Conservation (phyloP, 2,797 vertebrate species). For the Oreonectes daqikongensis region DNA sequence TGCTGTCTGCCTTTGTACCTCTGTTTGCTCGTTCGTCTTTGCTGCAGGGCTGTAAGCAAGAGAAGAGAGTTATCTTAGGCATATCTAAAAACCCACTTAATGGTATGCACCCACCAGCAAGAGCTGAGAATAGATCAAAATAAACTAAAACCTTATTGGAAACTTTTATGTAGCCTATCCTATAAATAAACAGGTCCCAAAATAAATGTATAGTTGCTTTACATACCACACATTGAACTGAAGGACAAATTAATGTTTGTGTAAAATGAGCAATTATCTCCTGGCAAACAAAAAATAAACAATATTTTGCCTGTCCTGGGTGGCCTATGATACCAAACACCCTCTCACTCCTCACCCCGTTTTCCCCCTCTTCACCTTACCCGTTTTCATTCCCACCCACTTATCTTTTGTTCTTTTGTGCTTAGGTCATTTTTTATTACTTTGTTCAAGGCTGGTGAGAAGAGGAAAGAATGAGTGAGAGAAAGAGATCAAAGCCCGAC, state of each 20-base stretch:
- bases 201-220: constrained; percentile 20
- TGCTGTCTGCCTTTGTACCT: constrained; percentile 32
- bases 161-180: not conserved
- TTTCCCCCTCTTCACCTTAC: constrained; percentile 62
- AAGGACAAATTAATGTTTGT: not conserved
- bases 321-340: constrained; percentile 23
- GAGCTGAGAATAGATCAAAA: not conserved
- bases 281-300: constrained; percentile 11
- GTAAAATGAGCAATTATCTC: constrained; percentile 17
- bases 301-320: constrained; percentile 34
- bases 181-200: not conserved
- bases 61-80: not conserved
- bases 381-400: constrained; percentile 63
- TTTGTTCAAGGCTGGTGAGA: constrained; percentile 50
- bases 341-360: constrained; percentile 50
- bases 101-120: constrained; percentile 15
- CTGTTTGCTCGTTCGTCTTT: constrained; percentile 52
- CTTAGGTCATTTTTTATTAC: constrained; percentile 56
- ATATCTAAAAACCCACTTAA: constrained; percentile 8
- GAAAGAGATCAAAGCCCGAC: constrained; percentile 52
- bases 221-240: not conserved
- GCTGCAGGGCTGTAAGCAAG: constrained; percentile 27
- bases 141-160: not conserved
- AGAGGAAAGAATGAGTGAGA: constrained; percentile 40
- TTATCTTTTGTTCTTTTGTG: constrained; percentile 62